These are phyloP conservation scores for Anabacerthia variegaticeps DNA, from an alignment of 2,797 vertebrate genomes.

Conservation along the genomic window DNA sequence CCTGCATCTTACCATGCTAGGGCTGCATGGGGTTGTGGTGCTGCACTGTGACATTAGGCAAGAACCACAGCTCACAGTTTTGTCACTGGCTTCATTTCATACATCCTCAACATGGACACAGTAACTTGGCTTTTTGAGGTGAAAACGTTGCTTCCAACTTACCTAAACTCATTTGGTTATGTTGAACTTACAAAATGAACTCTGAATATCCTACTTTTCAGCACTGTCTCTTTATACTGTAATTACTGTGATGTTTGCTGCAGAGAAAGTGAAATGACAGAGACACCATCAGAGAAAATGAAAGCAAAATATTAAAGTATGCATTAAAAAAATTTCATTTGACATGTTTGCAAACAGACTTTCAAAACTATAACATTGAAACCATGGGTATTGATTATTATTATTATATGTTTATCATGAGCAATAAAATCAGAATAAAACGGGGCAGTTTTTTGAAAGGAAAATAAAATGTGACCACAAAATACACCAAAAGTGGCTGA, in stretches of 20 bases:
- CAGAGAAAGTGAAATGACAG: conserved; percentile 49
- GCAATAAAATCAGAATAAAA: background rate
- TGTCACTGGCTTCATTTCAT: background rate
- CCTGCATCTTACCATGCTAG: accelerated
- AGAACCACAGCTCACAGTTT: background rate
- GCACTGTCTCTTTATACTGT: background rate
- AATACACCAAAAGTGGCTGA: background rate
- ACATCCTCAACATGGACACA: background rate
- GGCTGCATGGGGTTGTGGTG: accelerated
- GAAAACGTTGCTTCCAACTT: background rate
- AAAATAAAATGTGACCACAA: background rate
- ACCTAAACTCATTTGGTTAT: background rate
- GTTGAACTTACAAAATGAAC: conserved; percentile 8
- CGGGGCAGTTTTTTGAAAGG: background rate
- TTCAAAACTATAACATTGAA: conserved; percentile 26
- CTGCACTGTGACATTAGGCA: background rate
- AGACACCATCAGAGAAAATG: background rate
- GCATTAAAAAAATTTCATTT: conserved; percentile 4
- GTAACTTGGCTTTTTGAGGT: background rate
- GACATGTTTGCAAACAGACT: conserved; percentile 47
- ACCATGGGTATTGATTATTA: background rate
- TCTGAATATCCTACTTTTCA: conserved; percentile 4
- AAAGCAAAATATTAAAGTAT: conserved; percentile 10
- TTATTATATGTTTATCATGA: background rate
- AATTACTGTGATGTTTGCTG: conserved; percentile 21